Evolutionary conservation across 2,797 vertebrate species (phyloP).

Genomic region (Xenops minutus): DNA sequence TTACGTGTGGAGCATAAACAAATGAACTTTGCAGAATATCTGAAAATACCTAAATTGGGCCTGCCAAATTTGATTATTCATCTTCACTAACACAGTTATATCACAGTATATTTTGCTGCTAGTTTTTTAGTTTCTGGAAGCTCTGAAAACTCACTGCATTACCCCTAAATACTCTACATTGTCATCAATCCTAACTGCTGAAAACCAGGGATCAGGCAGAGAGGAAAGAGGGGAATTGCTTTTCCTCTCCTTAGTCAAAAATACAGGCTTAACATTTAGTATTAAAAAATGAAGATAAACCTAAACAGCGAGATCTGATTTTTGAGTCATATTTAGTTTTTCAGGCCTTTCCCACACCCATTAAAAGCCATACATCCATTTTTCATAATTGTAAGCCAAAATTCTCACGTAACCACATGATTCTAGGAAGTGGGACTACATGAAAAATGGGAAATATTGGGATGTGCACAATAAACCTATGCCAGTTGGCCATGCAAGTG

Average conservation of each 20-base stretch:
- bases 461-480: neutral
- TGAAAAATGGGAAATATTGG: constrained; percentile 19
- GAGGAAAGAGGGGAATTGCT: neutral
- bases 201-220: neutral
- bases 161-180: neutral
- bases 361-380: neutral
- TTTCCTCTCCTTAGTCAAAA: neutral
- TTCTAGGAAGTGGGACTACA: constrained; percentile 21
- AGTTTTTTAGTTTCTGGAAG: neutral
- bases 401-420: neutral
- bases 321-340: neutral
- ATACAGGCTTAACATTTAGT: neutral
- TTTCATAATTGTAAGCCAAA: neutral
- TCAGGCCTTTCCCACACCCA: neutral
- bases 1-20: neutral
- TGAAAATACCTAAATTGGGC: neutral
- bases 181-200: neutral
- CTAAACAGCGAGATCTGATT: neutral
- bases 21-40: neutral
- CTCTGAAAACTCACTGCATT: neutral
- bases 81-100: neutral
- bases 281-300: neutral
- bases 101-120: neutral
- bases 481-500: neutral
- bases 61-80: neutral